These are phyloP conservation scores for Zaprionus nigranus DNA, from an alignment of 1,140 invertebrate species.

Conservation along the genomic window DNA sequence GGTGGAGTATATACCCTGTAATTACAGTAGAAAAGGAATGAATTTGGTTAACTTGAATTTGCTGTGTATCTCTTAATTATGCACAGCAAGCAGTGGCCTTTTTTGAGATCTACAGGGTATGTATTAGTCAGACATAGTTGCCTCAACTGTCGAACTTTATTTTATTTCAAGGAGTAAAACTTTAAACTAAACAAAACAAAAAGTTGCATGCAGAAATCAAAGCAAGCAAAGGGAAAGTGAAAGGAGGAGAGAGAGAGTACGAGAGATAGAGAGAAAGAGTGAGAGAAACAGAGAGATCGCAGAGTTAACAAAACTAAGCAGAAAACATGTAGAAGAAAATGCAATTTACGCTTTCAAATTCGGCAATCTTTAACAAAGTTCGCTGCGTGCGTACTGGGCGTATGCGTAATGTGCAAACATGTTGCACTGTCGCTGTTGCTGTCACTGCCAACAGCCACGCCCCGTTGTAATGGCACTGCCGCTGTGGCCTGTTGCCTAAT, in stretches of 20 bases:
- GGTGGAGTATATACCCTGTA: not conserved
- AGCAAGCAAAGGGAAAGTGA: not conserved
- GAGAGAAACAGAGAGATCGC: not conserved
- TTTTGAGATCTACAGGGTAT: no score
- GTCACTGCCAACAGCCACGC: slow-evolving; percentile 1
- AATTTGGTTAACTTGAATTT: not conserved
- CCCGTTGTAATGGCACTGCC: slow-evolving; percentile 3
- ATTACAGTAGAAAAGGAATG: no score
- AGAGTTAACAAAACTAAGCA: not conserved
- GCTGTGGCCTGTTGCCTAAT: slow-evolving; percentile 47
- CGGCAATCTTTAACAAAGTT: not conserved
- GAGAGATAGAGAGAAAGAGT: not conserved
- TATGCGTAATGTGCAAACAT: slow-evolving; percentile 51
- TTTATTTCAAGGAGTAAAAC: not conserved
- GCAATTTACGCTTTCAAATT: not conserved
- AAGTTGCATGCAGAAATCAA: not conserved
- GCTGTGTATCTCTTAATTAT: not conserved
- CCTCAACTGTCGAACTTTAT: not conserved
- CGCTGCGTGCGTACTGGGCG: slow-evolving; percentile 33
- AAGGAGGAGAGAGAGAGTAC: not conserved
- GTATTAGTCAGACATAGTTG: no score
- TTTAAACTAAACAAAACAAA: not conserved
- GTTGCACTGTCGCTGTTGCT: slow-evolving; percentile 24
- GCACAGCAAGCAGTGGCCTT: not conserved
- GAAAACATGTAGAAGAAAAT: not conserved